Conservation (phyloP, 2,113 vertebrate genomes). For the Athene noctua region DNA sequence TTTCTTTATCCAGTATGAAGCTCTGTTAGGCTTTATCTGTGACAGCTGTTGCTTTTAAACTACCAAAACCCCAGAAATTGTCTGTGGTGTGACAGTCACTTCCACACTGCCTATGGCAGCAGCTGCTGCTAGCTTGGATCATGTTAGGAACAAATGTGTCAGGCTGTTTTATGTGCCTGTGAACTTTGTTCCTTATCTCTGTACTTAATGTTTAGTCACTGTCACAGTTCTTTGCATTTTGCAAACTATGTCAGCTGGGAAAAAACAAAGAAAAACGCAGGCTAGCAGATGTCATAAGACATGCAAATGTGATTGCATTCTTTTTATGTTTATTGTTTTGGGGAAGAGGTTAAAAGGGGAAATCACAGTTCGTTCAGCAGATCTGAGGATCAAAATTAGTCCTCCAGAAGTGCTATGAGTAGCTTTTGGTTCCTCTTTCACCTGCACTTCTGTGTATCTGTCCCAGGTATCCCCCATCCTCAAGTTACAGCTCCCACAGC, state of each 20-base stretch:
- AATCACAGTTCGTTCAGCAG: neutral
- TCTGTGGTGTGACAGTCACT: neutral
- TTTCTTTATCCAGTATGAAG: neutral
- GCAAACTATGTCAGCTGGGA: neutral
- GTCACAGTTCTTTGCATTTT: neutral
- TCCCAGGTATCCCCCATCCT: neutral
- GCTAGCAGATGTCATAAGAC: neutral
- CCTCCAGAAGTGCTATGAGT: rapidly evolving
- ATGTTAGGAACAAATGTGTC: neutral
- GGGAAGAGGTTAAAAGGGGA: neutral
- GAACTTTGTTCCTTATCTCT: conserved; percentile 21
- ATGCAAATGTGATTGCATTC: neutral
- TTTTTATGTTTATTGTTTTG: neutral
- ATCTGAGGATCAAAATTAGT: neutral
- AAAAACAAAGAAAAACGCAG: neutral
- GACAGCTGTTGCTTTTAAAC: conserved; percentile 18
- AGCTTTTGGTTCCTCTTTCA: neutral
- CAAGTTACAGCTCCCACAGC: neutral
- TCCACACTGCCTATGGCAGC: neutral
- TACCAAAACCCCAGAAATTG: neutral
- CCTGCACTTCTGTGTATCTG: neutral
- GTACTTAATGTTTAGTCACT: neutral
- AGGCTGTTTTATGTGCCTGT: neutral
- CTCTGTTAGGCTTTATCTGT: neutral
- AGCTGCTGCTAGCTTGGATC: neutral